A percentile compares a stretch with the other conserved stretches of the same genome.
phyloP scores from a whole-genome alignment of 2,888 invertebrate genomes.

The Acrobasis consociella region DNA sequence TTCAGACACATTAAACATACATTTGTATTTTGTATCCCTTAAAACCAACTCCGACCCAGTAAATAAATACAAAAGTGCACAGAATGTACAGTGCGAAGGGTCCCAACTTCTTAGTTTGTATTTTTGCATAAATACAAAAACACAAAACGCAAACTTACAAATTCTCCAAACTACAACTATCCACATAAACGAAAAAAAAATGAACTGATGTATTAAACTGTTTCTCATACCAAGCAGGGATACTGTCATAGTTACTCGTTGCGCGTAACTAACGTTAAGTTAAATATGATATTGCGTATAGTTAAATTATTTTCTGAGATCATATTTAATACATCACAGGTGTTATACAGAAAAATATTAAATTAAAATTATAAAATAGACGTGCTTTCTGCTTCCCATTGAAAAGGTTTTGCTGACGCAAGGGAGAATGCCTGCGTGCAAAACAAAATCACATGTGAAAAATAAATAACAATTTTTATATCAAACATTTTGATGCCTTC shows the following conservation, averaged over 20 bases:
- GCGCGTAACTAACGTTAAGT: slow-evolving; percentile 62
- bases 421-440: slow-evolving; percentile 24
- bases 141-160: slow-evolving; percentile 24
- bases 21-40: slow-evolving; percentile 66
- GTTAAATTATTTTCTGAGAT: slow-evolving; percentile 84
- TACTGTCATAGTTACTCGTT: slow-evolving; percentile 45
- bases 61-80: slow-evolving; percentile 67
- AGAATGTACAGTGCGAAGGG: slow-evolving; percentile 68
- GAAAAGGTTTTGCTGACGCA: slow-evolving; percentile 24
- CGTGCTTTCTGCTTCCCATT: slow-evolving; percentile 35
- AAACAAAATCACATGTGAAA: slow-evolving; percentile 29
- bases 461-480: slow-evolving; percentile 40
- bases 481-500: slow-evolving; percentile 56
- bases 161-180: slow-evolving; percentile 24
- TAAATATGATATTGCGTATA: slow-evolving; percentile 79
- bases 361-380: slow-evolving; percentile 48
- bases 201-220: slow-evolving; percentile 78
- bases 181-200: slow-evolving; percentile 39
- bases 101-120: slow-evolving; percentile 18
- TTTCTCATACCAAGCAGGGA: slow-evolving; percentile 66
- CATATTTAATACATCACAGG: slow-evolving; percentile 87
- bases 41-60: slow-evolving; percentile 41
- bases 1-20: slow-evolving; percentile 48
- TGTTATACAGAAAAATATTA: slow-evolving; percentile 77
- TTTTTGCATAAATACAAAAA: slow-evolving; percentile 23